Evolutionary conservation across 2,797 vertebrate genomes (phyloP), one percentile per base, ranked within the genome.

Genomic region (Chloroceryle amazona): DNA sequence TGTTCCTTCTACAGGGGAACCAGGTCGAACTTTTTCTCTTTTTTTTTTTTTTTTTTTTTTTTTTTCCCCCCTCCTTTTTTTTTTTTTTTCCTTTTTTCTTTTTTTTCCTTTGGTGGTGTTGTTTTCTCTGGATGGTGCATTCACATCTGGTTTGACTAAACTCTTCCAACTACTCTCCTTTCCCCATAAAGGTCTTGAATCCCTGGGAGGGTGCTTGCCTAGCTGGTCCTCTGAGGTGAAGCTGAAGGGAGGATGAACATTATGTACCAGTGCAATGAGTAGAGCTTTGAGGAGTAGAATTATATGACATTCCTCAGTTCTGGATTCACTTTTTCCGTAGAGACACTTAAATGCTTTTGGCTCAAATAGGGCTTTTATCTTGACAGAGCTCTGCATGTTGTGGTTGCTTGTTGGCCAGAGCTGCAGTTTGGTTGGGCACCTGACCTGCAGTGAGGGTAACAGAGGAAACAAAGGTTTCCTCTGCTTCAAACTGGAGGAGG

Each of bases 91-190:
- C 37, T 39, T 13, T 46, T n/a, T 31, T 35, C 12, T 13, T 39
- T 39, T 11, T 39, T 39, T 39, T 39, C 37, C 37, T 37, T 37
- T 37, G 37, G 39, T 13, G 39, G 23, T 49, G 19, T 22, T 28
- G 42, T 97, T 94, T 94, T 95, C 55, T 92, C 93, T 86, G 79
- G 80, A 89, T 9, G 12, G 10, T 25, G 23, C 26, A 12, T 85
- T 95, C 88, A 96, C 97, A 98, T 98, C 97, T 98, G 98, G 92
- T 97, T 98, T 96, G 76, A 97, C 90, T 98, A 96, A 98, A 9
- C 8, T 85, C 74, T 90, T 90, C 33, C 87, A 93, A 57, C 78
- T 90, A 19, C 79, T 86, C 73, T 80, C 41, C 73, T 96, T 94
- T 96, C 95, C 88, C 96, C 92, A 76, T 97, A 96, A 98, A 98